Evolutionary conservation across 1,140 invertebrate genomes (phyloP), one percentile per base, ranked within the genome.

Genomic region (Hesperophylax magnus): DNA sequence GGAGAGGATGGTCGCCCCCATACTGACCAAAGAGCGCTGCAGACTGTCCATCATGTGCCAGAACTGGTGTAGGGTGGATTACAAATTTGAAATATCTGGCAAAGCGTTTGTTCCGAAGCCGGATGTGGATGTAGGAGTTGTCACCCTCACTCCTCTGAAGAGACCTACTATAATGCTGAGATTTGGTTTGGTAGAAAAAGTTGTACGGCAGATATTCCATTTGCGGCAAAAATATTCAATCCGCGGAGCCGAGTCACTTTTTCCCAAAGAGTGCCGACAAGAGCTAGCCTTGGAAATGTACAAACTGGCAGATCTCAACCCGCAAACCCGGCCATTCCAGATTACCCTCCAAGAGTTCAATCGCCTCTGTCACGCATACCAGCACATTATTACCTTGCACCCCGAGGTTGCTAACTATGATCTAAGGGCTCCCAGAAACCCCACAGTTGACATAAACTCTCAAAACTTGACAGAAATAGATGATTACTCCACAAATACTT

Each of bases 81-180:
- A 97, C 60, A 94, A 95, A 85, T 98, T 98, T 90, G 93, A 93
- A 72, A 98, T 99, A 86, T 94, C 95, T 78, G 98, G 97, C 89
- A 90, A 88, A 83, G 94, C 95, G 8, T 99, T 99, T 92, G 91
- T 99, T 63, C 98, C 98, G 0, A 93, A 95, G 86, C 98, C 98
- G 0, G 93, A 99, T 75, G 98, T 99, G 8, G 97, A 99, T 91
- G 98, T 99, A 5, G 97, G 96, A 63, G 95, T 99, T 11, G 97
- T 99, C 0, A 94, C 94, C 65, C 92, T 99, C 65, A 92, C 92
- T 24, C 98, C 99, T 3, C 86, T 94, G 3, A 92, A 92, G 83
- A 87, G 92, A 67, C 98, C 98, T 2, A 85, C 93, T 5, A 96
- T 98, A 82, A 90, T 91, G 1, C 90, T 96, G 34, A 93, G 96